Evolutionary conservation across 1,140 invertebrate genomes (phyloP).

Genomic region (Gyrodactylus bullatarudis): DNA sequence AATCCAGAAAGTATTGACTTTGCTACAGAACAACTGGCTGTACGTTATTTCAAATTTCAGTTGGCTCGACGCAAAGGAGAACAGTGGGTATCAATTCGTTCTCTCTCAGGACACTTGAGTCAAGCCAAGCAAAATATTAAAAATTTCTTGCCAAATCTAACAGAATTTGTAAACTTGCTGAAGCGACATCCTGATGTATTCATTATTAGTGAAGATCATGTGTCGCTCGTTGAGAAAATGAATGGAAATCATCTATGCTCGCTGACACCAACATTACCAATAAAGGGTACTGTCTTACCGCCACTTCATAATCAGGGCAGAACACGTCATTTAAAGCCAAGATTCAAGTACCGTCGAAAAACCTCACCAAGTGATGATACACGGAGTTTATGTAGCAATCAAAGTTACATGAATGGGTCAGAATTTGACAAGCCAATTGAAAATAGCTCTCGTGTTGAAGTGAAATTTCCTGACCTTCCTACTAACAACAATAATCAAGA

Average conservation of each 20-base stretch:
- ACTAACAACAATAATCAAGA: too few species aligned
- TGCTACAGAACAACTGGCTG: slow-evolving; percentile 18
- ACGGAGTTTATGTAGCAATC: background rate
- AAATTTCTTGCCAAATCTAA: slow-evolving; percentile 20
- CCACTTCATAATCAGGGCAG: too few species aligned
- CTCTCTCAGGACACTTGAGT: slow-evolving; percentile 20
- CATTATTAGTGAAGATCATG: slow-evolving; percentile 17
- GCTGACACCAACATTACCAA: background rate
- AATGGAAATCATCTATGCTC: background rate
- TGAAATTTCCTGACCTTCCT: background rate
- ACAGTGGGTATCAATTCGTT: slow-evolving; percentile 18
- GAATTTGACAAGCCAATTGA: background rate
- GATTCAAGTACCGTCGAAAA: background rate
- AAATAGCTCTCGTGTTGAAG: background rate
- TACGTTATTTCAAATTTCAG: slow-evolving; percentile 19
- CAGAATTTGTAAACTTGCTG: slow-evolving; percentile 18
- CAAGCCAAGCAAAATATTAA: slow-evolving; percentile 18
- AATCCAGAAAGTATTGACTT: slow-evolving; percentile 11
- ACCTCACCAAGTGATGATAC: background rate
- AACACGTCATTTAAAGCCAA: background rate
- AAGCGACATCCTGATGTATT: slow-evolving; percentile 19
- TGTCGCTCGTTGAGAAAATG: slow-evolving; percentile 16
- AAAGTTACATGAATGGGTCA: background rate
- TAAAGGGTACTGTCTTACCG: background rate
- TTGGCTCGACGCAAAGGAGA: slow-evolving; percentile 16